These are phyloP conservation scores for Rhinolophus sinicus DNA, from an alignment of 2,113 vertebrate genomes.

Conservation along the genomic window DNA sequence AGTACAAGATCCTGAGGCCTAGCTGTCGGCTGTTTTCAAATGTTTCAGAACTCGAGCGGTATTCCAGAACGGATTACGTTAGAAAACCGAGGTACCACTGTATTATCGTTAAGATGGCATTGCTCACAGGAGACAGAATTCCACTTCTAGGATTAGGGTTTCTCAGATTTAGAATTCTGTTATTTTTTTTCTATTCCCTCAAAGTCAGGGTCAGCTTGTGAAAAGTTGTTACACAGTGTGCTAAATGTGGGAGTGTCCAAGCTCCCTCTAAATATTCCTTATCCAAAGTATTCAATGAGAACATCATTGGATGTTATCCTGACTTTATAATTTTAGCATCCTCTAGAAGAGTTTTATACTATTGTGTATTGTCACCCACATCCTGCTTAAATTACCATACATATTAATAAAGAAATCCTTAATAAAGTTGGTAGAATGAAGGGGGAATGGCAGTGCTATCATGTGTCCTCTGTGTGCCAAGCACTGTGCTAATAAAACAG, in stretches of 20 bases:
- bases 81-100: not conserved
- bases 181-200: slow-evolving; percentile 12
- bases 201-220: slow-evolving; percentile 80
- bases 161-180: slow-evolving; percentile 69
- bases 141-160: slow-evolving; percentile 58
- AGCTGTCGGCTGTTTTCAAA: no score
- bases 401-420: slow-evolving; percentile 84
- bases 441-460: not conserved
- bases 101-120: not conserved
- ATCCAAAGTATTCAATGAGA: slow-evolving; percentile 45
- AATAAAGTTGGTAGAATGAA: slow-evolving; percentile 83
- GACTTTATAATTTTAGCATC: slow-evolving; percentile 70
- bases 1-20: no score
- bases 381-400: slow-evolving; percentile 85
- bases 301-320: slow-evolving; percentile 72
- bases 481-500: not conserved
- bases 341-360: slow-evolving; percentile 78
- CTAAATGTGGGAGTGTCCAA: slow-evolving; percentile 76
- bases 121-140: not conserved
- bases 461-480: not conserved
- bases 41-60: no score
- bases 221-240: slow-evolving; percentile 77
- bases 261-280: slow-evolving; percentile 80
- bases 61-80: no score
- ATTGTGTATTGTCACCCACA: slow-evolving; percentile 80